phyloP scores from a whole-genome alignment of 2,113 vertebrate species.

The Sterna hirundo region DNA sequence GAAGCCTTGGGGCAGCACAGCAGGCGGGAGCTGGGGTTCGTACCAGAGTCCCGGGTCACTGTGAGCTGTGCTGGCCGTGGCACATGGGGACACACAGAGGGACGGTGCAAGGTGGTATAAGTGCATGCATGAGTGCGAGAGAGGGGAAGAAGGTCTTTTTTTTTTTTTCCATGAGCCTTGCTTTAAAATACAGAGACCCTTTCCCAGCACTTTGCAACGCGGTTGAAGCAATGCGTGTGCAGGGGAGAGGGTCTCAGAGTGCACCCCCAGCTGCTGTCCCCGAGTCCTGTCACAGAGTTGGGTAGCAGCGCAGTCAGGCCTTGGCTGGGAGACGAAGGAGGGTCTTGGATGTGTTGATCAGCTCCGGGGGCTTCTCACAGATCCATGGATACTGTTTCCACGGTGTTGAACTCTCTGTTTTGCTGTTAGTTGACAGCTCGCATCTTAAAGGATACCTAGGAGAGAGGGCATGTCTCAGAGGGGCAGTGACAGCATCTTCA shows the following conservation, averaged over 20 bases:
- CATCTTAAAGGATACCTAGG: accelerated
- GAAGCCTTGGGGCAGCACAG: background rate
- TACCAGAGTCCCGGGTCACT: background rate
- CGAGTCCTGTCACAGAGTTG: accelerated
- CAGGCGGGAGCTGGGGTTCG: background rate
- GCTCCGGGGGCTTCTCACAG: background rate
- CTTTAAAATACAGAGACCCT: background rate
- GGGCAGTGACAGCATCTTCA: background rate
- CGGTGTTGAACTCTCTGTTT: accelerated
- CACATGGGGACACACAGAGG: background rate
- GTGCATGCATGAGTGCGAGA: background rate
- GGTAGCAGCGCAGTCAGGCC: background rate
- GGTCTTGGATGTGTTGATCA: background rate
- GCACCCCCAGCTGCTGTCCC: background rate
- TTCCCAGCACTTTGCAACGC: accelerated
- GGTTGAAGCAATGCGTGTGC: accelerated
- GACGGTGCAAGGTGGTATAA: background rate
- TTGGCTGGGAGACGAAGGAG: accelerated
- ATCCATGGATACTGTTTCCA: accelerated
- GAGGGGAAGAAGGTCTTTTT: background rate
- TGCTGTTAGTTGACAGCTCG: accelerated
- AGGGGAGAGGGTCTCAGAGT: background rate
- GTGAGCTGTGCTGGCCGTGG: accelerated
- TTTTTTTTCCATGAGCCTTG: background rate
- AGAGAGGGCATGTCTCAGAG: background rate